Base-by-base conservation (phyloP, 35 echinoderm and acorn worm genomes). In the Anneissia japonica region DNA sequence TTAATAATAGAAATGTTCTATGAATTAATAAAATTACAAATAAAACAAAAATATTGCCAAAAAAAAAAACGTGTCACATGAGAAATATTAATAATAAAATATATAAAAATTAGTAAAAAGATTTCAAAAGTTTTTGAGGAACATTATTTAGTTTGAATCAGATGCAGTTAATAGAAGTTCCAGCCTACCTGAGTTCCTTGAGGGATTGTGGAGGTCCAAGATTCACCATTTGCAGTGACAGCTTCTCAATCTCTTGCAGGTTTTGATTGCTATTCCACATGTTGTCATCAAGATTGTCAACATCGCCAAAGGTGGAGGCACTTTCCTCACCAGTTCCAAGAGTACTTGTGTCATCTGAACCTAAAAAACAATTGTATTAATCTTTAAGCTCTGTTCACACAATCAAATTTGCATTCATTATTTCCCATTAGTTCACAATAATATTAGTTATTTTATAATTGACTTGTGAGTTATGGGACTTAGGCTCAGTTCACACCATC, bases 201-300 rank as follows among this genome's bases (percentile, higher is more conserved):
- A 94, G 92, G 46, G 96, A 99, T 37, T 99, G 96, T 37, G 89
- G 86, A 83, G 96, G 92, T 86, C 96, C 96, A 46, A 79, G 46
- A 36, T 81, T 76, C 26, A 75, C 83, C 31, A 92, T 38, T 85
- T 99, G 87, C 38, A 78, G 46, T 75, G 90, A 94, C 17, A 94
- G 84, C 34, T 91, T 92, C 80, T 99, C 92, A 30, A 97, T 77
- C 37, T 99, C 96, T 51, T 90, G 92, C 4, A 90, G 23, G 31
- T 80, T 89, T 17, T 86, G 82, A 26, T 83, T 92, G 55, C 90
- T 99, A 40, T 76, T 90, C 96, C 92, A 99, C 33, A 91, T 89
- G 73, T 82, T 92, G 46, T 99, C 92, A 0, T 99, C 96, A 13
- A 83, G 55, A 56, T 81, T 86, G 29, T 97, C 96, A 16, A 83